Conservation (phyloP, 2,797 vertebrate genomes). For the Microctenopoma steveboyesi region DNA sequence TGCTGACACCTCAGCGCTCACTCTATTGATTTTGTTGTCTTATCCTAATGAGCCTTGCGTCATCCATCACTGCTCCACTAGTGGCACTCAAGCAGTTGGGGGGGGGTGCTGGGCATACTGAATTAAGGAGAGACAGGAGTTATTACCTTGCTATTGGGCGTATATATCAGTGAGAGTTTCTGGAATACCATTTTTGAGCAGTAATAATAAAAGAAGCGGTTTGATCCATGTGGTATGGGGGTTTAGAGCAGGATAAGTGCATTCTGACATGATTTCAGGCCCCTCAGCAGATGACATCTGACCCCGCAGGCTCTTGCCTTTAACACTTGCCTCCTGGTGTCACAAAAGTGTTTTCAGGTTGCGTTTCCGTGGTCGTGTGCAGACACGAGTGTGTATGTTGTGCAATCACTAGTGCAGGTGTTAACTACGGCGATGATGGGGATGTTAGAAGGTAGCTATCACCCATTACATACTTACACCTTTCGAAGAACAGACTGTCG, state of each 20-base stretch:
- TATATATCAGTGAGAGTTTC: constrained; percentile 64
- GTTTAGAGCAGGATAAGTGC: constrained; percentile 67
- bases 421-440: constrained; percentile 63
- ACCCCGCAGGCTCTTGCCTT: constrained; percentile 71
- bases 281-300: constrained; percentile 70
- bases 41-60: constrained; percentile 76
- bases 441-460: constrained; percentile 61
- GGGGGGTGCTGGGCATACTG: constrained; percentile 33
- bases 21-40: constrained; percentile 80
- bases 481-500: constrained; percentile 45
- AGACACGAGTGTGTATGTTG: constrained; percentile 33
- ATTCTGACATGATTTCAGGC: constrained; percentile 76
- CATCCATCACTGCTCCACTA: constrained; percentile 72
- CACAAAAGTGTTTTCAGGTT: constrained; percentile 62
- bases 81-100: constrained; percentile 52
- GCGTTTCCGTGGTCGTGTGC: constrained; percentile 28
- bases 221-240: constrained; percentile 48
- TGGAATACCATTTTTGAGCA: constrained; percentile 49
- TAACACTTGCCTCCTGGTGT: constrained; percentile 63
- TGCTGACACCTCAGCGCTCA: constrained; percentile 61
- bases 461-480: constrained; percentile 70
- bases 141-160: constrained; percentile 64
- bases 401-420: constrained; percentile 53
- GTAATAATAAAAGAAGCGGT: constrained; percentile 48
- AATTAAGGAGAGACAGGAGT: constrained; percentile 62